Evolutionary conservation across 64 coral and sea anemone genomes (phyloP), one percentile per base, ranked within the genome.

Genomic region (Astreopora myriophthalma): DNA sequence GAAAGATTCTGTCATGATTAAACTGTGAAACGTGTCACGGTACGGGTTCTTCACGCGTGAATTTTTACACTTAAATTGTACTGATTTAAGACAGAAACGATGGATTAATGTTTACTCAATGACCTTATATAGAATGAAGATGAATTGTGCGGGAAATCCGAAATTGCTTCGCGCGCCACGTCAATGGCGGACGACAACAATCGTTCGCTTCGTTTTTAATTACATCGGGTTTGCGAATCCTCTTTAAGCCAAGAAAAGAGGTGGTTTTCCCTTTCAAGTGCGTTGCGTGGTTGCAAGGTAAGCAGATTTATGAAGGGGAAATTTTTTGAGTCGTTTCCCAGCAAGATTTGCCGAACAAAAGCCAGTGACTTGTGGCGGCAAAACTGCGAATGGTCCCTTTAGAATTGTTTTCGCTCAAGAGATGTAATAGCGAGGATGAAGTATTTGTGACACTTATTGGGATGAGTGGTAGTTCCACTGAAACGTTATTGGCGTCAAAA

Each of bases 291-390:
- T 22, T 8, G 28, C 14, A 75, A 75, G 33, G 32, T 75, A 5
- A 75, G 71, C 62, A 46, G 61, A 23, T 76, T 89, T 63, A 40
- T 89, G 1, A 76, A 77, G 38, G 69, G 38, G 17, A 89, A 40
- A 36, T 76, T 76, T 89, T 89, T 89, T 77, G 69, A 61, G 71
- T 25, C 24, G 31, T 77, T 89, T 75, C 71, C 48, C 22, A 76
- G 32, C 49, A 33, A 89, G 76, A 89, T 89, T 16, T 34, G 48
- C 27, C 16, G 58, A 5, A 52, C 76, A 76, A 20, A 20, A 76
- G 49, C 76, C 8, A 16, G 52, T 25, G 86, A 89, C 76, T 36
- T 89, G 42, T 89, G 71, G 86, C 42, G 72, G 49, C 29, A 89
- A 89, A 76, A 89, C 49, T 48, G 87, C 16, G 52, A 89, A 19